Evolutionary conservation across 2,113 vertebrate genomes (phyloP).

Genomic region (Pongo abelii): DNA sequence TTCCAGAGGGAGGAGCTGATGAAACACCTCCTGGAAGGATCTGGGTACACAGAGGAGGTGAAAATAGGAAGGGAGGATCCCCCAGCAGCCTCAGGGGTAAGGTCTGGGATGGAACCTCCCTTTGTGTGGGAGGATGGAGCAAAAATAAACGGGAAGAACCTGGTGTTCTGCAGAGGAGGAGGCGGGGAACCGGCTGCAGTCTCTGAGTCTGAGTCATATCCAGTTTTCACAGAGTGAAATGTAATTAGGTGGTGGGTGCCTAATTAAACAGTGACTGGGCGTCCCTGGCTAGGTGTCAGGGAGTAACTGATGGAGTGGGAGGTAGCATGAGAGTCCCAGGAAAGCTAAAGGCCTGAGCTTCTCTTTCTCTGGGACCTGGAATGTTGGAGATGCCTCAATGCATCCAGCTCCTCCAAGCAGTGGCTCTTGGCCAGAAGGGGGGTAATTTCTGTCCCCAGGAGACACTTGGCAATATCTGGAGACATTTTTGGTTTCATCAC

Average conservation of each 20-base stretch:
- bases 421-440: background rate
- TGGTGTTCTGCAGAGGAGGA: background rate
- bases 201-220: background rate
- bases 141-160: background rate
- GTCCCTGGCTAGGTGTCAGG: background rate
- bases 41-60: background rate
- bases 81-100: background rate
- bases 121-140: rapidly evolving
- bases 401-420: background rate
- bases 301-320: background rate
- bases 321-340: background rate
- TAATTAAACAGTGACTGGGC: background rate
- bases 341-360: background rate
- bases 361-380: background rate
- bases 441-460: background rate
- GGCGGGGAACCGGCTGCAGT: rapidly evolving
- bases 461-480: background rate
- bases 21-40: background rate
- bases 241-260: background rate
- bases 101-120: background rate
- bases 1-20: background rate
- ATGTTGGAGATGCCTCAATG: rapidly evolving
- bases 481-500: background rate
- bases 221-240: slow-evolving; percentile 17
- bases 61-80: background rate